Evolutionary conservation across 2,797 vertebrate genomes (phyloP), one percentile per base, ranked within the genome.

Genomic region (Muraenolepis orangiensis): DNA sequence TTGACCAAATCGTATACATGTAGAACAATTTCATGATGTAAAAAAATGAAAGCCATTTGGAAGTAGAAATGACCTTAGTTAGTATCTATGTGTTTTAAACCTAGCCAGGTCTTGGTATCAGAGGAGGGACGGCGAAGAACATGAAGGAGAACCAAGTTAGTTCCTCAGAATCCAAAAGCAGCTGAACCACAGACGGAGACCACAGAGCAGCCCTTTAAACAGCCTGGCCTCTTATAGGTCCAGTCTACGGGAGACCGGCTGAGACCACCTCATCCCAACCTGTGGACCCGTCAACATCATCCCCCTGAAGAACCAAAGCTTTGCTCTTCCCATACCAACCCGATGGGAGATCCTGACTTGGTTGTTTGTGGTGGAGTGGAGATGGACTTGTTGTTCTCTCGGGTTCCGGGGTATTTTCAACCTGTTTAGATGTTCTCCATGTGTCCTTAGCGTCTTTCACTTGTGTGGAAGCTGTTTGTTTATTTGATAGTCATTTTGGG

Each of bases 401-500:
- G 16, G 16, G 4, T 42, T 26, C 61, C 8, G 2, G 31, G 76
- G 68, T n/a, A 32, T 72, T 75, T 40, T 77, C 70, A 38, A 73
- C 80, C 76, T 16, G 7, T 29, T 74, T 78, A 46, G 31, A 61
- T 23, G 26, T 76, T 67, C 69, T 30, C 66, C 30, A 61, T 30
- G 76, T 75, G 66, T 71, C 64, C 36, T 32, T 31, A 2, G 69
- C 32, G 73, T 26, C 76, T 80, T 16, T 71, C n/a, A 30, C 76
- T 67, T 32, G 75, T 84, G 85, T 78, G 16, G 79, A 81, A 78
- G 66, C 10, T 87, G 81, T 89, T 90, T 90, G 78, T 90, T 91
- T 93, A 73, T 82, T 84, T 87, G 80, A 42, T 38, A 78, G 80
- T 78, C 66, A 75, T 85, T 85, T 84, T 16, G 14, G 78, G 75